phyloP scores from a whole-genome alignment of 2,888 invertebrate genomes.

The Fragum sueziense region DNA sequence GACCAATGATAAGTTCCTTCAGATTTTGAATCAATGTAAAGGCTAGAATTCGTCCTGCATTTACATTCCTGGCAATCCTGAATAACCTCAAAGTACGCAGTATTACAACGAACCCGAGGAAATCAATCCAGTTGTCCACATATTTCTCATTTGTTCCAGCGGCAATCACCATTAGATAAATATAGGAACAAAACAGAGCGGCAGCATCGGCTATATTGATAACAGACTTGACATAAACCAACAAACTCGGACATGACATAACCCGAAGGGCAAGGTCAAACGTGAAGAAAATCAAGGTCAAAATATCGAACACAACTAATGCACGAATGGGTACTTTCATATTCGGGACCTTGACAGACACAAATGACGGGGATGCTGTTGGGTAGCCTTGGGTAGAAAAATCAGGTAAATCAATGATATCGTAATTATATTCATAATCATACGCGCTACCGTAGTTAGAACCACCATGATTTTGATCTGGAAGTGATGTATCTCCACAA shows the following conservation, averaged over 20 bases:
- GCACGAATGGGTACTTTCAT: slow-evolving; percentile 19
- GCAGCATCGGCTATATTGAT: slow-evolving; percentile 31
- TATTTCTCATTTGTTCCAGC: not conserved
- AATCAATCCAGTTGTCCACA: slow-evolving; percentile 22
- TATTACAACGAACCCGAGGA: slow-evolving; percentile 14
- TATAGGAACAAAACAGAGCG: slow-evolving; percentile 24
- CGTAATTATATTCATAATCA: not conserved
- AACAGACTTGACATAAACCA: slow-evolving; percentile 30
- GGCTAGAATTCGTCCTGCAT: slow-evolving; percentile 22
- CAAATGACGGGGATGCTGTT: not conserved
- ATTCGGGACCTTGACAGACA: slow-evolving; percentile 28
- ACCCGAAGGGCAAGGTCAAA: slow-evolving; percentile 30
- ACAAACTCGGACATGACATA: slow-evolving; percentile 25
- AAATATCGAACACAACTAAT: slow-evolving; percentile 10
- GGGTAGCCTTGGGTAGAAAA: not conserved
- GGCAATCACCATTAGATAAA: not conserved
- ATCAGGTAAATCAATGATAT: not conserved
- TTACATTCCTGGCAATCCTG: slow-evolving; percentile 22
- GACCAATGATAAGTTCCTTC: slow-evolving; percentile 21
- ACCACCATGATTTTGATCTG: not conserved
- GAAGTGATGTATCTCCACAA: not conserved
- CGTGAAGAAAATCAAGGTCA: slow-evolving; percentile 31
- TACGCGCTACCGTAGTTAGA: not conserved
- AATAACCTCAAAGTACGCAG: slow-evolving; percentile 33
- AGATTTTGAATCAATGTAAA: slow-evolving; percentile 28